These are phyloP conservation scores for Aquatica leii DNA, from an alignment of 2,888 invertebrate species.

Conservation along the genomic window DNA sequence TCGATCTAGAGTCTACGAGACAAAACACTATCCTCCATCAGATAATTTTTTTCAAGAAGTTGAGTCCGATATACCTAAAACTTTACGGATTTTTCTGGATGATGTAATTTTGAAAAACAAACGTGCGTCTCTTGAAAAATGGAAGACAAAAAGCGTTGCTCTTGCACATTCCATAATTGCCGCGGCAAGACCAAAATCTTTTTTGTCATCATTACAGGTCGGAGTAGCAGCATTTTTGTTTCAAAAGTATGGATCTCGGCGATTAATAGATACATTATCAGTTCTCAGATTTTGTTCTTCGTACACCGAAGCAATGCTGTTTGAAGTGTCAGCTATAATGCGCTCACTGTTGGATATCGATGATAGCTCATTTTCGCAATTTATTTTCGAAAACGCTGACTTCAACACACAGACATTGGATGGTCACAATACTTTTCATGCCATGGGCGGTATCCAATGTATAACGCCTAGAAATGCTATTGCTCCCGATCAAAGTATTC, in stretches of 20 bases:
- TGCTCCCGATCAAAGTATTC: no score
- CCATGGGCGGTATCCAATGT: no score
- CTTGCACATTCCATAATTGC: not conserved
- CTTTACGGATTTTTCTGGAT: not conserved
- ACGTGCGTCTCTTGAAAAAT: not conserved
- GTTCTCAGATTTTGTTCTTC: not conserved
- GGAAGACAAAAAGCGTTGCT: not conserved
- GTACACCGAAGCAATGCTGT: conserved; percentile 3
- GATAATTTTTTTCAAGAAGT: no score
- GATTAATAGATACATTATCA: conserved; percentile 3
- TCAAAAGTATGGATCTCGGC: no score
- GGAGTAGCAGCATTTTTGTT: no score
- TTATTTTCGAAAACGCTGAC: conserved; percentile 2
- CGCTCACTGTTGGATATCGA: conserved; percentile 1
- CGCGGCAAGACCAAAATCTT: no score
- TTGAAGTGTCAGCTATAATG: conserved; percentile 1
- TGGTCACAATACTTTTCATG: not conserved
- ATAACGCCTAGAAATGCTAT: no score
- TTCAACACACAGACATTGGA: conserved; percentile 2
- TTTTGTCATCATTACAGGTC: no score
- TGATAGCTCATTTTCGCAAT: not conserved
- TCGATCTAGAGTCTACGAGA: no score
- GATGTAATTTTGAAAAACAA: not conserved
- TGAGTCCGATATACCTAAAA: conserved; percentile 12
- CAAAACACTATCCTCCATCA: no score